A percentile compares a stretch with the other conserved stretches of the same genome.
These are phyloP conservation scores for Leptocoma aspasia DNA, from an alignment of 2,113 vertebrate genomes.

Conservation along the genomic window DNA sequence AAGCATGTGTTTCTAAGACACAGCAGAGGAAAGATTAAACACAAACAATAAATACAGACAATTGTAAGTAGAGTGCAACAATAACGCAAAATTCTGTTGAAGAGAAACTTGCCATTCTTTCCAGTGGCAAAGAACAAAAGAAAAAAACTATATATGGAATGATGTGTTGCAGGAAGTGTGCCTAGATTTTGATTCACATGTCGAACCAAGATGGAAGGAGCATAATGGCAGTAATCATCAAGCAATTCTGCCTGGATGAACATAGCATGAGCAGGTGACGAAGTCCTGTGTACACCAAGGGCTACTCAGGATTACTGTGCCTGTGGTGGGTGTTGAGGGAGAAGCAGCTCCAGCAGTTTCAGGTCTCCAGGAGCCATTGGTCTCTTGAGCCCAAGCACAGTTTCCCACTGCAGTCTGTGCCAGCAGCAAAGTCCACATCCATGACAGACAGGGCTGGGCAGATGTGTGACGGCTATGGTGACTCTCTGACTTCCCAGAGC, in stretches of 20 bases:
- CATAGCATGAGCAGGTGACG: accelerated
- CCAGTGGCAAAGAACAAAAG: background rate
- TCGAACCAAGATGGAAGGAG: background rate
- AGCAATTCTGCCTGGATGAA: background rate
- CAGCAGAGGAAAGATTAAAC: background rate
- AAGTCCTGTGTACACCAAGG: background rate
- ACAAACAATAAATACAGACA: background rate
- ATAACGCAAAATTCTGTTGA: background rate
- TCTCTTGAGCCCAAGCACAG: background rate
- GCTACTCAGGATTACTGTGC: background rate
- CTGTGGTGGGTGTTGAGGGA: background rate
- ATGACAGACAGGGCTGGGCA: accelerated
- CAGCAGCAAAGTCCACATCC: background rate
- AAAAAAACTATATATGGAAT: background rate
- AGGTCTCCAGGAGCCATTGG: background rate
- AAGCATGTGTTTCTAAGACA: background rate
- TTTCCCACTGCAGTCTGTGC: background rate
- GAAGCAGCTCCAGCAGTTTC: background rate
- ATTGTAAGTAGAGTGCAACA: background rate
- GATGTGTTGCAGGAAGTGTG: background rate
- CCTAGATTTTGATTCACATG: background rate
- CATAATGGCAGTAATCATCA: background rate
- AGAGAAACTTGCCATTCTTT: background rate
- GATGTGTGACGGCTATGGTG: accelerated
- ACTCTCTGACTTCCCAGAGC: background rate